phyloP scores from a whole-genome alignment of 2,113 vertebrate species.

The Microtus pennsylvanicus region DNA sequence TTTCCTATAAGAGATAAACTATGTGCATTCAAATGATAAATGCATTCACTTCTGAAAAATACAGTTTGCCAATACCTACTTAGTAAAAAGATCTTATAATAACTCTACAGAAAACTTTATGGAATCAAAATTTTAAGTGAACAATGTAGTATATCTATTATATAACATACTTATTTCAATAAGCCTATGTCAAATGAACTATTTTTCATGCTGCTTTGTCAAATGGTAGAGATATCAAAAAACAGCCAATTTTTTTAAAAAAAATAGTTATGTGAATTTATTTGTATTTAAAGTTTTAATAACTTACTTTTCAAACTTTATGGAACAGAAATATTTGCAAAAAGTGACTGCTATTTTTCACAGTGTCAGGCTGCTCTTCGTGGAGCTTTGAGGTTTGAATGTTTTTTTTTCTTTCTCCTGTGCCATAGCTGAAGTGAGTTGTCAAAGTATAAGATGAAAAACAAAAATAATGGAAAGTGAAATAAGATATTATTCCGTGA shows the following conservation, averaged over 20 bases:
- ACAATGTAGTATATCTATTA: background rate
- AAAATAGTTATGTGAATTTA: background rate
- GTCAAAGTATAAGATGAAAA: background rate
- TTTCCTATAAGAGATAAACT: constrained; percentile 18
- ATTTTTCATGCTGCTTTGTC: background rate
- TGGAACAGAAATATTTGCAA: background rate
- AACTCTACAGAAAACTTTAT: background rate
- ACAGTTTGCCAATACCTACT: background rate
- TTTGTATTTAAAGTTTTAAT: background rate
- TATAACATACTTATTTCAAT: background rate
- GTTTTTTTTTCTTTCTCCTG: background rate
- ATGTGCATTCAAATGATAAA: constrained; percentile 36
- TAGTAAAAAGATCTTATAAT: constrained; percentile 14
- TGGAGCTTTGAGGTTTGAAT: background rate
- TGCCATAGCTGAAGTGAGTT: constrained; percentile 4
- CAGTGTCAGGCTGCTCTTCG: background rate
- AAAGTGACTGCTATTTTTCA: constrained; percentile 21
- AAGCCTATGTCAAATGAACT: background rate
- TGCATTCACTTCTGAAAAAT: background rate
- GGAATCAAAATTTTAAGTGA: constrained; percentile 19
- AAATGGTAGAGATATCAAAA: background rate
- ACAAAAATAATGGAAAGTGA: background rate
- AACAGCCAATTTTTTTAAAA: background rate
- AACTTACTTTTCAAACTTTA: constrained; percentile 7
- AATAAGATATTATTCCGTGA: background rate